Percentiles rank a stretch among this genome's conserved stretches.
phyloP scores from a whole-genome alignment of 2,888 invertebrate species.

The Cylindroiulus punctatus region DNA sequence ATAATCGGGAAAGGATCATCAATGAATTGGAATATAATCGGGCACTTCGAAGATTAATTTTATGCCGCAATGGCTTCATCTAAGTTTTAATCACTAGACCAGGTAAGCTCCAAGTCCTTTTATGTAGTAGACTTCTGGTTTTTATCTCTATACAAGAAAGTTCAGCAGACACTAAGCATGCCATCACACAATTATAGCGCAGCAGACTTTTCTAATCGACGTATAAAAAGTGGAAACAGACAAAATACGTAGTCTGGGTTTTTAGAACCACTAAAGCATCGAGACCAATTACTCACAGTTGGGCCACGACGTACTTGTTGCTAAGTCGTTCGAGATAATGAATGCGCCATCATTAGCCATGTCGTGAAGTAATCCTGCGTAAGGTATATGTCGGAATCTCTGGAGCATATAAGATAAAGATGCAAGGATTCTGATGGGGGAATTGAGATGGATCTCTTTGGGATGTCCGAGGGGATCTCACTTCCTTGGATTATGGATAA shows the following conservation, averaged over 20 bases:
- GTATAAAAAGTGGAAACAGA: neutral
- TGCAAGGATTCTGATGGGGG: neutral
- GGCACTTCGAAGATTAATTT: too few relatives aligned
- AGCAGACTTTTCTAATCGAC: neutral
- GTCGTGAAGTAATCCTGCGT: neutral
- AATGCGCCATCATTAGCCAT: conserved; percentile 1
- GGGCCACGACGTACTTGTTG: neutral
- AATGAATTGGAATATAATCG: too few relatives aligned
- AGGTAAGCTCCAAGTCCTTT: too few relatives aligned
- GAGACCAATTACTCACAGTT: neutral
- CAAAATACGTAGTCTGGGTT: neutral
- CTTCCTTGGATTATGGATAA: too few relatives aligned
- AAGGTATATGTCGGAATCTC: neutral
- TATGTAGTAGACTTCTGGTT: neutral
- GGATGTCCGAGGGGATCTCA: too few relatives aligned
- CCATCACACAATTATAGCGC: neutral
- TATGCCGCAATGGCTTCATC: too few relatives aligned
- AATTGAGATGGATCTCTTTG: too few relatives aligned
- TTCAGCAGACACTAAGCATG: neutral
- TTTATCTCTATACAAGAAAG: neutral
- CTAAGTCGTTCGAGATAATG: neutral
- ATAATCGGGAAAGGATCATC: too few relatives aligned
- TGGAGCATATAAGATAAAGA: neutral
- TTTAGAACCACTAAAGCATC: neutral
- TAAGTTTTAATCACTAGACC: too few relatives aligned